phyloP scores from a whole-genome alignment of 2,797 vertebrate genomes.

The Mus caroli region DNA sequence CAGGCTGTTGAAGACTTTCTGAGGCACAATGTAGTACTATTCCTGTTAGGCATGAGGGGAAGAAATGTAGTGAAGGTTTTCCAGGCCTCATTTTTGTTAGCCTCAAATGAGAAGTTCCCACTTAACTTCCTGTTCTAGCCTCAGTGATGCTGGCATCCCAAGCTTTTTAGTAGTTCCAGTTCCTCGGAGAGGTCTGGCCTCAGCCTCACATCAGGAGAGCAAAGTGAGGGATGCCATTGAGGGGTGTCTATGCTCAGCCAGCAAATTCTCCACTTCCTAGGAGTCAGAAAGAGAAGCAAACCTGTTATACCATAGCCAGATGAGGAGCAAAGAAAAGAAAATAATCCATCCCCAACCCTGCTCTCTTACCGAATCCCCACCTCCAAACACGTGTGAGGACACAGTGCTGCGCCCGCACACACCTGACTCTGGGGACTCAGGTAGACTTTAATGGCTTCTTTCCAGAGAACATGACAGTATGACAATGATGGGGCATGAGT shows the following conservation, averaged over 20 bases:
- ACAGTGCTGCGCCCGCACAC: not conserved
- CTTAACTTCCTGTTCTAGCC: conserved; percentile 67
- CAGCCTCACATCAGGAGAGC: conserved; percentile 61
- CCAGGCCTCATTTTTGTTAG: conserved; percentile 23
- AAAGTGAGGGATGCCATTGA: conserved; percentile 26
- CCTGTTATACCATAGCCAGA: not conserved
- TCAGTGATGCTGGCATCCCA: conserved; percentile 43
- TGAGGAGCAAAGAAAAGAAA: accelerated
- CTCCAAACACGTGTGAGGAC: not conserved
- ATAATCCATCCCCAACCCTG: not conserved
- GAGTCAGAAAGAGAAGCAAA: conserved; percentile 76
- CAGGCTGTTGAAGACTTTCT: not conserved
- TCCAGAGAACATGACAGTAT: conserved; percentile 10
- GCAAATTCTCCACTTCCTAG: conserved; percentile 78
- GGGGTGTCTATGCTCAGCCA: conserved; percentile 36
- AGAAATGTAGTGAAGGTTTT: conserved; percentile 30
- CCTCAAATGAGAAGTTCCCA: conserved; percentile 32
- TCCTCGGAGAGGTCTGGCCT: conserved; percentile 64
- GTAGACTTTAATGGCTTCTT: not conserved
- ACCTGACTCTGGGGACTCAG: not conserved
- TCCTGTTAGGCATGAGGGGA: not conserved
- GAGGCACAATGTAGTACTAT: conserved; percentile 50
- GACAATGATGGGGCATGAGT: not conserved
- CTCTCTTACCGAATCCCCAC: not conserved
- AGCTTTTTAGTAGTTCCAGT: conserved; percentile 54